Evolutionary conservation across 2,797 vertebrate species (phyloP).

Genomic region (Syndactyla subalaris): DNA sequence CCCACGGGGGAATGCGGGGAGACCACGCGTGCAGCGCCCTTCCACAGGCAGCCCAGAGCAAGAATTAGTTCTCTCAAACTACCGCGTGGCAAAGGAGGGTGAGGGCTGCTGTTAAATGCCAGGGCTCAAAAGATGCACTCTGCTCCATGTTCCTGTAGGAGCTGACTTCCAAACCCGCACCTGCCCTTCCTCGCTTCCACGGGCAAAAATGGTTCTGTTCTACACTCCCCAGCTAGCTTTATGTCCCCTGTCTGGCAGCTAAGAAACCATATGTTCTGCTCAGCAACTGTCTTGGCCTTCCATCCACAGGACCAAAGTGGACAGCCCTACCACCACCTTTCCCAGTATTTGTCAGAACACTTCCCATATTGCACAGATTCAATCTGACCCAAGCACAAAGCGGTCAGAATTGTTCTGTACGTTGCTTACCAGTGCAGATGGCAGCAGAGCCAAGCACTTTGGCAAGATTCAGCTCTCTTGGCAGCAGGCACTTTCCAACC

Average conservation of each 20-base stretch:
- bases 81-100: accelerated
- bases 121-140: not conserved
- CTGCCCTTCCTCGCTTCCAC: not conserved
- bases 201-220: accelerated
- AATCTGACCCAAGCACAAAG: not conserved
- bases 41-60: not conserved
- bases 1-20: accelerated
- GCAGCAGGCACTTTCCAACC: accelerated
- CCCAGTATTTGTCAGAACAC: not conserved
- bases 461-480: not conserved
- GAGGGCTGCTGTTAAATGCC: not conserved
- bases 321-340: not conserved
- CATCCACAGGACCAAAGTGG: not conserved
- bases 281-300: not conserved
- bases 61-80: too few relatives aligned
- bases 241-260: not conserved
- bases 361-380: not conserved
- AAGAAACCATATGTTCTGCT: not conserved
- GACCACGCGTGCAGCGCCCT: not conserved
- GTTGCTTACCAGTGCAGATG: not conserved
- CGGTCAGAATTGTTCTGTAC: not conserved
- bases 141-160: not conserved
- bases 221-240: not conserved
- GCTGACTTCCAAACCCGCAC: not conserved
- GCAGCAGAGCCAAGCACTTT: not conserved